Evolutionary conservation across 2,797 vertebrate genomes (phyloP), one percentile per base, ranked within the genome.

Genomic region (Lepus townsendii): DNA sequence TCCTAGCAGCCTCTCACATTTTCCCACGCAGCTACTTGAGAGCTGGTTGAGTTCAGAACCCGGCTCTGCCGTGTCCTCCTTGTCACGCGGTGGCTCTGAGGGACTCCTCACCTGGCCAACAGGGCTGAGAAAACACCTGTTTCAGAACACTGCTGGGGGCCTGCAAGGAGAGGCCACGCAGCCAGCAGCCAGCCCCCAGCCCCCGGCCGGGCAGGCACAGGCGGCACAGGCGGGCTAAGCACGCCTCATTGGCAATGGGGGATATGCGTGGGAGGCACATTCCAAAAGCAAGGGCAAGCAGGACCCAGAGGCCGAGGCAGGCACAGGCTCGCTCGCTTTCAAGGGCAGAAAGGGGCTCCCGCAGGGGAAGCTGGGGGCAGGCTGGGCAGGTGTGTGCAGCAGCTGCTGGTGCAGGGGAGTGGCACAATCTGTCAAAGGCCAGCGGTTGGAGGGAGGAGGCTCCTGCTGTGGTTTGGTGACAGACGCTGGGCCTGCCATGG

Each of bases 401-500:
- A 66, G 57, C 60, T 62, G 20, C 82, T 17, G 32, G 57, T 26
- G 62, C 62, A 12, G 42, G 54, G 62, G 54, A 42, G 42, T 4
- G 47, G 14, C 12, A 2, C 3, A 16, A 20, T 27, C 47, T 85
- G 42, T 57, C 22, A 22, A 66, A 71, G 73, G 72, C 19, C 7
- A 57, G 79, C 7, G 9, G 50, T 2, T 8, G 38, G 35, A 12
- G 26, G 71, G 54, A 16, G 16, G 35, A 26, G 73, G 32, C n/a
- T 26, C 20, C 12, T 7, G 3, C 60, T 4, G 75, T 19, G 3
- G 62, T 17, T 27, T 62, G 12, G n/a, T 30, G 71, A 69, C 63
- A 42, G 32, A 38, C 0, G 8, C 35, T 7, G 83, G 52, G 63
- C 4, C 7, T 52, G 66, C 35, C n/a, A 1, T 0, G 1, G 38